phyloP scores from a whole-genome alignment of 2,888 invertebrate genomes.

The Hypomecis atomaria region DNA sequence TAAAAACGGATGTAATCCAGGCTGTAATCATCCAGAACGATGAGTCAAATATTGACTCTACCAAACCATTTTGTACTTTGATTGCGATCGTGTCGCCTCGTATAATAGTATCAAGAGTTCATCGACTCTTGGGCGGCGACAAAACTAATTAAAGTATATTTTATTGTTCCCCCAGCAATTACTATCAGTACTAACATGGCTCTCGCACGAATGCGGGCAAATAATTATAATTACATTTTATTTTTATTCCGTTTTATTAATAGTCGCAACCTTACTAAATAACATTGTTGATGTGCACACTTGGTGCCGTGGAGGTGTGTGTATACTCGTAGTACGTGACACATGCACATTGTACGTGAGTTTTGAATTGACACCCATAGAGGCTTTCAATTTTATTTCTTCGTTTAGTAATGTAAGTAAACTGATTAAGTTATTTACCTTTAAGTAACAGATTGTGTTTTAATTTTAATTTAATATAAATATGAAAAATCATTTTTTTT shows the following conservation, averaged over 20 bases:
- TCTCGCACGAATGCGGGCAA: slow-evolving; percentile 79
- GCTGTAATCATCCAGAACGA: too few species aligned
- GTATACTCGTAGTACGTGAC: too few species aligned
- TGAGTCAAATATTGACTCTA: too few species aligned
- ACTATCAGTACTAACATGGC: slow-evolving; percentile 71
- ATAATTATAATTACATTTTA: slow-evolving; percentile 80
- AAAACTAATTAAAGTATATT: slow-evolving; percentile 81
- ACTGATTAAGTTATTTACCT: too few species aligned
- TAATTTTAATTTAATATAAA: too few species aligned
- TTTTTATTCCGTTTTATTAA: slow-evolving; percentile 74
- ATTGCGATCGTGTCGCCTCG: slow-evolving; percentile 39
- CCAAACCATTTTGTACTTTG: too few species aligned
- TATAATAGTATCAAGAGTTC: slow-evolving; percentile 49
- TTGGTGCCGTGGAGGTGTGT: slow-evolving; percentile 29
- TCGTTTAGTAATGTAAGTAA: too few species aligned
- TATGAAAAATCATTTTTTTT: too few species aligned
- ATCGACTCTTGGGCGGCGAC: slow-evolving; percentile 56
- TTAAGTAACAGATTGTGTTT: too few species aligned
- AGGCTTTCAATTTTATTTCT: too few species aligned
- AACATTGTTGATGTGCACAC: slow-evolving; percentile 36
- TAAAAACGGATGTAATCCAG: too few species aligned
- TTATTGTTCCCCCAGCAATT: slow-evolving; percentile 80
- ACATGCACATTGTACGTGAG: background rate
- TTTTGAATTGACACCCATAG: too few species aligned
- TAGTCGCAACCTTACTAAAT: slow-evolving; percentile 44